Conservation (phyloP, 2,797 vertebrate genomes). For the Eulemur rubriventer region DNA sequence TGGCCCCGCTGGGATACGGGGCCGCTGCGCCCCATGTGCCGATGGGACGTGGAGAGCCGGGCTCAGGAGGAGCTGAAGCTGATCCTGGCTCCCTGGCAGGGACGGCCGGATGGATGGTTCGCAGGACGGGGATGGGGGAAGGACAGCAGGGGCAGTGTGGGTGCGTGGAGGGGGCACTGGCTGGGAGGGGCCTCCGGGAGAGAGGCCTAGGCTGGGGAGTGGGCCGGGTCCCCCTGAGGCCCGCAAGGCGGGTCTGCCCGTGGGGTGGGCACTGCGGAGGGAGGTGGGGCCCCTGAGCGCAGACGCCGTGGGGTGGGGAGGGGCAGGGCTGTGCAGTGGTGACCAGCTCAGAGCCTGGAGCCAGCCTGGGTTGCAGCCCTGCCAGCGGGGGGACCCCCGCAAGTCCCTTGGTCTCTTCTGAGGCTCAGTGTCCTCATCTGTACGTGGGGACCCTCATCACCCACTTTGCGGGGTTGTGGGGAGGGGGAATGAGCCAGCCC, state of each 20-base stretch:
- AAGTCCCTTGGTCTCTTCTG: not conserved
- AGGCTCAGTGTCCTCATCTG: not conserved
- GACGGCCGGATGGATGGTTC: not conserved
- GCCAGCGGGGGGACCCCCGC: not conserved
- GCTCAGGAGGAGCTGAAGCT: not conserved
- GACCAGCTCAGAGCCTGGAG: not conserved
- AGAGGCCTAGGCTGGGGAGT: not conserved
- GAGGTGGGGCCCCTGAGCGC: no score
- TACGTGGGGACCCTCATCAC: not conserved
- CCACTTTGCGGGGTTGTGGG: not conserved
- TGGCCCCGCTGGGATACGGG: accelerated
- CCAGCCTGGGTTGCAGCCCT: not conserved
- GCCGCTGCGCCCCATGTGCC: no score
- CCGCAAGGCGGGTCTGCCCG: not conserved
- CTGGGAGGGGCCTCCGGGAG: not conserved
- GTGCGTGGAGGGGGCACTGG: not conserved
- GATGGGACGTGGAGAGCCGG: not conserved
- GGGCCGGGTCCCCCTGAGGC: no score
- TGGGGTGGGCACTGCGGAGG: not conserved
- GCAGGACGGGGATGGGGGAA: not conserved
- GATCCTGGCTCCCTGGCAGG: not conserved
- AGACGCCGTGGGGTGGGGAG: accelerated
- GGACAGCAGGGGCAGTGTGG: not conserved
- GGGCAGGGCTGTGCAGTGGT: not conserved
- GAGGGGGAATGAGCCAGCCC: not conserved